Base-by-base conservation (phyloP, 2,888 invertebrate genomes). In the Tupiocoris notatus region DNA sequence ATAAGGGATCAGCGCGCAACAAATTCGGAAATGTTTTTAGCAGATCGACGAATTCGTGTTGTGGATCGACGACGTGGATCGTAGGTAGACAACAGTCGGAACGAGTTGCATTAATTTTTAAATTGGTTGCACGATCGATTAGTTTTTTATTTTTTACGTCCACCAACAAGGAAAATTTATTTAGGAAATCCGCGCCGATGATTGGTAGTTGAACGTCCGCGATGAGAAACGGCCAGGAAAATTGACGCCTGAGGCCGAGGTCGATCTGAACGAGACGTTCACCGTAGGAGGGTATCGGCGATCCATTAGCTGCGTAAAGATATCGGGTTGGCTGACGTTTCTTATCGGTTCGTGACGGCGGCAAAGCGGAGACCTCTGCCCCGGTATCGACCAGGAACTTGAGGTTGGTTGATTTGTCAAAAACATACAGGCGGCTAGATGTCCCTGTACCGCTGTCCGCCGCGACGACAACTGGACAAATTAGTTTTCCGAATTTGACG, bases 401-500 rank as follows among this genome's bases (percentile, higher is more conserved):
- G n/a, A 22, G 16, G 22, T 65, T 65, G 1, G 75, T 20, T 21
- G 17, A 24, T 18, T 21, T 67, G n/a, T 63, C 21, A 7, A 18
- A 20, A 3, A 63, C 63, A 7, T 12, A 59, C 20, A 59, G 20
- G 59, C 59, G 59, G 20, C 59, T n/a, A 9, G 59, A 18, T n/a
- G n/a, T 59, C 6, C 24, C 18, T 2, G 23, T 39, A n/a, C 56
- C 22, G 24, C 62, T 62, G 62, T n/a, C 63, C 56, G 17, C 22
- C 79, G 21, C 78, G 77, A 21, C 77, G 78, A 25, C 79, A 80
- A 57, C 54, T 54, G 59, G 59, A 18, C 59, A 17, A 59, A 9
- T 18, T 59, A 18, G n/a, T 59, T 59, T 18, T 59, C 7, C 3
- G 3, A n/a, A 18, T 3, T n/a, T 59, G 59, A 59, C 18, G 12